These are phyloP conservation scores for Calephelis virginiensis DNA, from an alignment of 1,140 invertebrate genomes.

Conservation along the genomic window DNA sequence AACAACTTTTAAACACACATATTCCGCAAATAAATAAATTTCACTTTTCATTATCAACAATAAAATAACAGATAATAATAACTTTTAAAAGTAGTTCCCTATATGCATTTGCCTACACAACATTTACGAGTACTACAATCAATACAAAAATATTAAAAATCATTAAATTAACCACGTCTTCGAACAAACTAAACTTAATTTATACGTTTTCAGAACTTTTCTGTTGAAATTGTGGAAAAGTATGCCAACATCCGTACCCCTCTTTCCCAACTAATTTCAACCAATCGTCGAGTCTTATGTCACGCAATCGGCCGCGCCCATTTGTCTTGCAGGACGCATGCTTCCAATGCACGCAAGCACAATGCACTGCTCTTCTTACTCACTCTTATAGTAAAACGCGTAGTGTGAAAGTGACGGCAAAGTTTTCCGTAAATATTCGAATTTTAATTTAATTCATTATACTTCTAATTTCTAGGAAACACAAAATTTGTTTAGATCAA, in stretches of 20 bases:
- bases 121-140: no score
- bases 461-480: not conserved
- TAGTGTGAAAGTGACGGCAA: constrained; percentile 42
- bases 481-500: not conserved
- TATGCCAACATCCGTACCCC: constrained; percentile 53
- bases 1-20: no score
- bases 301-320: constrained; percentile 57
- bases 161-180: constrained; percentile 16
- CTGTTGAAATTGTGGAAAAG: constrained; percentile 51
- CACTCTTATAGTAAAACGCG: constrained; percentile 32
- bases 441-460: constrained; percentile 60
- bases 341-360: constrained; percentile 47
- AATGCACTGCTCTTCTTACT: constrained; percentile 44
- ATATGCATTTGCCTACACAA: no score
- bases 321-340: constrained; percentile 61
- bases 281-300: constrained; percentile 48
- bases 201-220: constrained; percentile 50
- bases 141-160: constrained; percentile 7
- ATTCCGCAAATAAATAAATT: no score
- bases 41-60: no score
- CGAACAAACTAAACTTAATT: constrained; percentile 11
- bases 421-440: constrained; percentile 57
- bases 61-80: no score
- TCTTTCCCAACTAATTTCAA: constrained; percentile 42
- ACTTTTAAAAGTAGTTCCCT: no score